A percentile compares a stretch with the other conserved stretches of the same genome.
phyloP scores from a whole-genome alignment of 1,140 invertebrate genomes.

The Zaprionus ghesquierei region DNA sequence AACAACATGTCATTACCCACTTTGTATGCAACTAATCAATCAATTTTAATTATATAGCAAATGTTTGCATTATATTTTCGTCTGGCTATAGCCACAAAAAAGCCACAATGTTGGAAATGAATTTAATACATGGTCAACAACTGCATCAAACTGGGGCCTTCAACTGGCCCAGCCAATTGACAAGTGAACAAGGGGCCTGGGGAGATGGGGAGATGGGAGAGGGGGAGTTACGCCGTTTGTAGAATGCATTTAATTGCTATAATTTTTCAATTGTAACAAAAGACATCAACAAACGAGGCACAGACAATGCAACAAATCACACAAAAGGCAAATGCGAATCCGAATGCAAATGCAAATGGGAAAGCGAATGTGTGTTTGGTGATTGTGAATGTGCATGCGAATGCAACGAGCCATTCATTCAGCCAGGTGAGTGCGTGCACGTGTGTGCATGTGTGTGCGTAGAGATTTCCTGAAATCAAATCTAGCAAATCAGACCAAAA shows the following conservation, averaged over 20 bases:
- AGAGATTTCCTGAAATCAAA: conserved; percentile 79
- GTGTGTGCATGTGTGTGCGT: conserved; percentile 7
- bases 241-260: conserved; percentile 69
- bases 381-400: conserved; percentile 48
- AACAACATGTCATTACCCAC: too few species aligned
- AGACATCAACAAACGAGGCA: conserved; percentile 37
- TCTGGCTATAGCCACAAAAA: not conserved
- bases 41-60: not conserved
- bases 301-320: conserved; percentile 62
- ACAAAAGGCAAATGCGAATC: conserved; percentile 50
- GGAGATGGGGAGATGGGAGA: not conserved
- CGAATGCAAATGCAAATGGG: conserved; percentile 30
- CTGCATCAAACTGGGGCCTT: conserved; percentile 45
- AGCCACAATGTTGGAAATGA: not conserved
- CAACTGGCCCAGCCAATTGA: conserved; percentile 7
- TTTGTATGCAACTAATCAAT: not conserved
- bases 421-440: conserved; percentile 36
- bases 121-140: not conserved
- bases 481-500: conserved; percentile 80
- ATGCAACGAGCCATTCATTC: conserved; percentile 57
- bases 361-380: conserved; percentile 42
- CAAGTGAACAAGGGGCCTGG: not conserved
- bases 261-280: conserved; percentile 76
- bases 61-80: not conserved
- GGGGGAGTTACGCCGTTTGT: not conserved